phyloP scores from a whole-genome alignment of 2,113 vertebrate species.

The Ptilorrhoa leucosticta region DNA sequence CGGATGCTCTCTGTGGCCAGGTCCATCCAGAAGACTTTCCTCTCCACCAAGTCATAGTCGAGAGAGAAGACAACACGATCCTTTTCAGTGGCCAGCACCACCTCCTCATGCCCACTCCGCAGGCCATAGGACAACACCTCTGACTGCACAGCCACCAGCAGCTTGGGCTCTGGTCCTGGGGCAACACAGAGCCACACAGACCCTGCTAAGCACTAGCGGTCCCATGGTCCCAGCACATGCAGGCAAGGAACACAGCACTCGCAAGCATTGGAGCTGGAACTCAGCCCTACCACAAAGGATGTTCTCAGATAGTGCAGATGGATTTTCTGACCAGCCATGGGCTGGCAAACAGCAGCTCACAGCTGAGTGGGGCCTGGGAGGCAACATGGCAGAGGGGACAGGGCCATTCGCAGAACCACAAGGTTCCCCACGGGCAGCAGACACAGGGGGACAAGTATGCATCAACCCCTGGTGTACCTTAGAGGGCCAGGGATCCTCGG shows the following conservation, averaged over 20 bases:
- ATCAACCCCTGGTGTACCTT: not conserved
- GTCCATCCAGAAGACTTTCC: conserved; percentile 87
- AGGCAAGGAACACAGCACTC: not conserved
- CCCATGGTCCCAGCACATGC: fast-evolving
- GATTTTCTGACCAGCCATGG: not conserved
- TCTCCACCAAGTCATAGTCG: conserved; percentile 81
- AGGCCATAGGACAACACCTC: conserved; percentile 80
- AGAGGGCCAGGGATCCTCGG: too few relatives aligned
- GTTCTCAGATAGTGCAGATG: not conserved
- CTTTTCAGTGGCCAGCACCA: conserved; percentile 70
- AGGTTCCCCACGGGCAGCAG: not conserved
- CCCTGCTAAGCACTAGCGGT: not conserved
- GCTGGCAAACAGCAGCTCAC: not conserved
- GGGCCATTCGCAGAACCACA: not conserved
- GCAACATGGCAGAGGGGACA: not conserved
- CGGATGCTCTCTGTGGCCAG: conserved; percentile 83
- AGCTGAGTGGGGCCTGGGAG: not conserved
- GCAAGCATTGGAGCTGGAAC: fast-evolving
- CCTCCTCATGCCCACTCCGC: conserved; percentile 71
- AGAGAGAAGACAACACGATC: conserved; percentile 78
- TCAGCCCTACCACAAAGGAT: not conserved
- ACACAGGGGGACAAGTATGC: not conserved
- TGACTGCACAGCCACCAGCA: conserved; percentile 83
- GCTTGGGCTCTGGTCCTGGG: conserved; percentile 75
- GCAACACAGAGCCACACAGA: not conserved